These are phyloP conservation scores for Nyctibius grandis DNA, from an alignment of 2,797 vertebrate species.

Conservation along the genomic window DNA sequence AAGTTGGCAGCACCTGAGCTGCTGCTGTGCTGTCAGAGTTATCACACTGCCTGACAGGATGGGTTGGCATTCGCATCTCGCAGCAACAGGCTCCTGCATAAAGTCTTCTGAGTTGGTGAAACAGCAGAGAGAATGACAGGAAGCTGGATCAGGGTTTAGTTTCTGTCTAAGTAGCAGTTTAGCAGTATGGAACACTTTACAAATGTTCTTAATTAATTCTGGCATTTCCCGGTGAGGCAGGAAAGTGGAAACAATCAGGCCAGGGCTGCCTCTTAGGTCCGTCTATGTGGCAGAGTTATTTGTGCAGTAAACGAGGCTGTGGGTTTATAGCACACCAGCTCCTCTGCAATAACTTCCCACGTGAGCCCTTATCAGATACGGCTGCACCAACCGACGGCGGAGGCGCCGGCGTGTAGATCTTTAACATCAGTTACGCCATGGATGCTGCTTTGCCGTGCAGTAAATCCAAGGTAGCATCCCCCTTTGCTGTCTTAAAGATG, in stretches of 20 bases:
- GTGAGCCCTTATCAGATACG: neutral
- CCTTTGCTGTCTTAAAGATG: accelerated
- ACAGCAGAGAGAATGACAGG: neutral
- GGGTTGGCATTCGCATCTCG: neutral
- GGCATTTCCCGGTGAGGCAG: conserved; percentile 24
- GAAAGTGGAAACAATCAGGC: neutral
- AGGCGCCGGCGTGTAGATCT: neutral
- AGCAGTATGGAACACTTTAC: neutral
- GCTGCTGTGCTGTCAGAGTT: neutral
- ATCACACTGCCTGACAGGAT: neutral
- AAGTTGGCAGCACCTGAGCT: neutral
- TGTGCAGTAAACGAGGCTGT: neutral
- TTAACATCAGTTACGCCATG: accelerated
- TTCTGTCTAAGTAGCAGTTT: neutral
- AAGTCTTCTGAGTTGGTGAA: neutral
- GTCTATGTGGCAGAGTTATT: neutral
- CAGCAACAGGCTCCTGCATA: neutral
- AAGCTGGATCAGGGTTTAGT: neutral
- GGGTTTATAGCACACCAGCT: neutral
- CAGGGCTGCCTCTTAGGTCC: neutral
- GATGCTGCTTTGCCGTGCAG: neutral
- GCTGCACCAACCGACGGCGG: neutral
- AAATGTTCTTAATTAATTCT: conserved; percentile 23
- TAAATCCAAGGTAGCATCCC: neutral
- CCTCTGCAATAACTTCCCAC: neutral